phyloP scores from a whole-genome alignment of 2,888 invertebrate species.

The Hipparchia semele region DNA sequence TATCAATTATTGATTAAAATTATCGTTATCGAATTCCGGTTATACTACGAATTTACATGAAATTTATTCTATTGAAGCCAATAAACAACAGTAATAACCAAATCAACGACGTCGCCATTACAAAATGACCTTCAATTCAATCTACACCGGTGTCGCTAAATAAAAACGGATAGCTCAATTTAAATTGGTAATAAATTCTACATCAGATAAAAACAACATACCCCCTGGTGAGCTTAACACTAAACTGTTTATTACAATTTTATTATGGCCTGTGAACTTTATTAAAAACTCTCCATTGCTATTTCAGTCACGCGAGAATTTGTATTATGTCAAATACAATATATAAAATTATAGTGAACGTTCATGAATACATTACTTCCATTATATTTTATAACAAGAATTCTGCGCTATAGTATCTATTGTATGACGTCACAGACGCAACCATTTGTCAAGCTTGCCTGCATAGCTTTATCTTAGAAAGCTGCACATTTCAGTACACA shows the following conservation, averaged over 20 bases:
- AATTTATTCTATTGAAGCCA: background rate
- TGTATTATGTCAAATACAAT: slow-evolving; percentile 15
- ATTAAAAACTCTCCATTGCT: slow-evolving; percentile 57
- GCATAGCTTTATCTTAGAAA: slow-evolving; percentile 71
- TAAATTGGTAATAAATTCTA: slow-evolving; percentile 22
- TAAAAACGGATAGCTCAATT: slow-evolving; percentile 19
- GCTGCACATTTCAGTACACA: slow-evolving; percentile 40
- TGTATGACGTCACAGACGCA: slow-evolving; percentile 58
- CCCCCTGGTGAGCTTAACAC: slow-evolving; percentile 63
- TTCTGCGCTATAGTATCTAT: slow-evolving; percentile 5
- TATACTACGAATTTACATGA: background rate
- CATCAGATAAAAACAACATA: slow-evolving; percentile 47
- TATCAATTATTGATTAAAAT: slow-evolving; percentile 8
- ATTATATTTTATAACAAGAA: background rate
- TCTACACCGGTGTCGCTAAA: background rate
- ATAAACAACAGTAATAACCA: slow-evolving; percentile 5
- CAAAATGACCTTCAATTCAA: slow-evolving; percentile 11
- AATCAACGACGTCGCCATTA: slow-evolving; percentile 15
- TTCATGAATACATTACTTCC: slow-evolving; percentile 1
- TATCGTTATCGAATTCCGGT: background rate
- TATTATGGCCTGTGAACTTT: slow-evolving; percentile 67
- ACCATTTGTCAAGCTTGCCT: slow-evolving; percentile 76
- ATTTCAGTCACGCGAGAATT: slow-evolving; percentile 53
- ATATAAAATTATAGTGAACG: background rate
- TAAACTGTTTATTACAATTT: slow-evolving; percentile 73